Evolutionary conservation across 2,797 vertebrate genomes (phyloP), one percentile per base, ranked within the genome.

Genomic region (Aldrovandia affinis): DNA sequence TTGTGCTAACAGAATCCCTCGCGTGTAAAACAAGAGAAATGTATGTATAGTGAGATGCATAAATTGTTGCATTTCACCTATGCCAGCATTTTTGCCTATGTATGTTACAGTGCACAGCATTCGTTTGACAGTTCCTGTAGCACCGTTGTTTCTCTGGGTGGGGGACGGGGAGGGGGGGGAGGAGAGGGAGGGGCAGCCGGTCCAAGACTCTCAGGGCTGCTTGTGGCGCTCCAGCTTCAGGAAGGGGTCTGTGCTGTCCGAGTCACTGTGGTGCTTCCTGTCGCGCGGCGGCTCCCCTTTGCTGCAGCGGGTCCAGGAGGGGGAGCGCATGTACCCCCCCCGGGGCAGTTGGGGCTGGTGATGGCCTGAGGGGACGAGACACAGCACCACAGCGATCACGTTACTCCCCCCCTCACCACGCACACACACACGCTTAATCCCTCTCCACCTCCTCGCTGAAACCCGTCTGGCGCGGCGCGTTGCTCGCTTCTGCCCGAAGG

Each of bases 301-400:
- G 22, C 94, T 95, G 36, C 95, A 93, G 59, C 96, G 94, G 0
- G 96, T 97, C 98, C 98, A 99, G 12, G 98, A 97, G 0, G 98
- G 98, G 0, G 98, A 99, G 84, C 97, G 97, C 90, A 97, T 96
- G 94, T 97, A 97, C 8, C 97, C 94, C 0, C 96, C 93, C 86
- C 96, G 93, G 10, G 96, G 94, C 78, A 94, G 85, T 0, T 94
- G 83, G 22, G 95, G 95, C 68, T 95, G 94, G 84, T 96, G 96
- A 81, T 96, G 95, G 91, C 96, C 97, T 98, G 89, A 4, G 1
- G 78, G 73, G 5, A 77, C 30, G 54, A 22, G 0, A 20, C 14
- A 30, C n/a, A 80, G 78, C 30, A 55, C 10, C 47, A 55, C 78
- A 52, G n/a, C 5, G 39, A 18, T 52, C 44, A 20, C 22, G 10